These are phyloP conservation scores for Trypoxylus dichotomus DNA, from an alignment of 1,140 invertebrate genomes.

Conservation along the genomic window DNA sequence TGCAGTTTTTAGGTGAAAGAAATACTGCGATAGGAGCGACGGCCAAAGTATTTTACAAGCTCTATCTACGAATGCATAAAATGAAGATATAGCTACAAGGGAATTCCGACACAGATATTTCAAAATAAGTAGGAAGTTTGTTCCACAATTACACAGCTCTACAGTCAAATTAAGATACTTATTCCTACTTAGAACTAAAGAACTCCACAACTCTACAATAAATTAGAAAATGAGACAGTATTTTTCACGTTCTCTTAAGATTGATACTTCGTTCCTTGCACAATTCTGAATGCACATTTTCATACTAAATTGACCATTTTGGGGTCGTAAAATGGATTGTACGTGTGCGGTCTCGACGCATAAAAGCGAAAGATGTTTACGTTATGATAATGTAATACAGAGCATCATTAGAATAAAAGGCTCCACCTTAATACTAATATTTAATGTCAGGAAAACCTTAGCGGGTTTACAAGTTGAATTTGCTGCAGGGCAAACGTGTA, in stretches of 20 bases:
- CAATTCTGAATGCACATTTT: background rate
- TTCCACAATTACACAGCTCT: background rate
- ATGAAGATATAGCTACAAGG: background rate
- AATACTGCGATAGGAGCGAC: background rate
- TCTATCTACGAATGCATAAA: background rate
- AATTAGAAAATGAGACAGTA: background rate
- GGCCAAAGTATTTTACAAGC: background rate
- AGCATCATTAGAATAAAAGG: background rate
- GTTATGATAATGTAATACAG: slow-evolving; percentile 12
- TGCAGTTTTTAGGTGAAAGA: background rate
- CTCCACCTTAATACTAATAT: slow-evolving; percentile 5
- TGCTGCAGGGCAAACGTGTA: background rate
- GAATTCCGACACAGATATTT: background rate
- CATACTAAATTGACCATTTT: slow-evolving; percentile 6
- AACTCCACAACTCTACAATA: background rate
- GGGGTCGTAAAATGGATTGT: slow-evolving; percentile 17
- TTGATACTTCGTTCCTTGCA: background rate
- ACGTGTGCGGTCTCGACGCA: background rate
- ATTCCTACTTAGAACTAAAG: background rate
- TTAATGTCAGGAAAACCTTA: slow-evolving; percentile 3
- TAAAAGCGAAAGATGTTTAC: background rate
- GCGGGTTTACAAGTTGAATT: slow-evolving; percentile 16
- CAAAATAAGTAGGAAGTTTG: background rate
- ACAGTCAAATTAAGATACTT: background rate
- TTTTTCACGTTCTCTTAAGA: background rate